Evolutionary conservation across 2,888 invertebrate genomes (phyloP).

Genomic region (Rhingia rostrata): DNA sequence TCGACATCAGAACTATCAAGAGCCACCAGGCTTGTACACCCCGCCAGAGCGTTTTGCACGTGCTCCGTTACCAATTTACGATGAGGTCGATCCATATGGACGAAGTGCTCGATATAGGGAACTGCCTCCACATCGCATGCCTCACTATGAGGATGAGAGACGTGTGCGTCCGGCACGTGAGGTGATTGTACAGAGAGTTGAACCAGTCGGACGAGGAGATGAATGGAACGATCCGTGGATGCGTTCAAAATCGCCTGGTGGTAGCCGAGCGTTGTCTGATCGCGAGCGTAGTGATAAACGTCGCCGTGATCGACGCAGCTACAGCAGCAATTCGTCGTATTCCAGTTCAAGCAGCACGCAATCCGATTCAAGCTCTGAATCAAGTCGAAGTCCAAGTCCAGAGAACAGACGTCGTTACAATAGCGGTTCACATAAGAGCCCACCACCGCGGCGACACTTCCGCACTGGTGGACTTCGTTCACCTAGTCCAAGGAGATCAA

Average conservation of each 20-base stretch:
- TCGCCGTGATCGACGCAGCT: constrained; percentile 80
- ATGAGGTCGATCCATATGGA: constrained; percentile 82
- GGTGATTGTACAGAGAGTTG: constrained; percentile 90
- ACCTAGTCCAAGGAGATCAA: constrained; percentile 79
- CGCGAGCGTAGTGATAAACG: constrained; percentile 80
- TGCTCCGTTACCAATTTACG: constrained; percentile 79
- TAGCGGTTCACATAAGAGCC: constrained; percentile 79
- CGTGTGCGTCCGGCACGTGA: constrained; percentile 87
- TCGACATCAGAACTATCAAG: constrained; percentile 77
- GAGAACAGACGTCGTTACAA: constrained; percentile 80
- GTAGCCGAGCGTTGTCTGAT: constrained; percentile 81
- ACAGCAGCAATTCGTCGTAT: constrained; percentile 82
- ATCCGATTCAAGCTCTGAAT: constrained; percentile 87
- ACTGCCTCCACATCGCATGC: constrained; percentile 84
- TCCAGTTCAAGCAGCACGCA: constrained; percentile 86
- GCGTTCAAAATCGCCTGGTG: constrained; percentile 87
- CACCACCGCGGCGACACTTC: constrained; percentile 77
- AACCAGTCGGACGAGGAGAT: constrained; percentile 86
- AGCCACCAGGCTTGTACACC: constrained; percentile 79
- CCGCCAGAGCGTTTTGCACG: constrained; percentile 80
- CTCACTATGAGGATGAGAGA: constrained; percentile 85
- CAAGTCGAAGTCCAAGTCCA: constrained; percentile 81
- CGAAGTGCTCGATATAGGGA: constrained; percentile 84
- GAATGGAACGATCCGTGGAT: constrained; percentile 99
- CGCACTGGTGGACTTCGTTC: constrained; percentile 77